Conservation (phyloP, 2,888 invertebrate species). For the Sipha maydis region DNA sequence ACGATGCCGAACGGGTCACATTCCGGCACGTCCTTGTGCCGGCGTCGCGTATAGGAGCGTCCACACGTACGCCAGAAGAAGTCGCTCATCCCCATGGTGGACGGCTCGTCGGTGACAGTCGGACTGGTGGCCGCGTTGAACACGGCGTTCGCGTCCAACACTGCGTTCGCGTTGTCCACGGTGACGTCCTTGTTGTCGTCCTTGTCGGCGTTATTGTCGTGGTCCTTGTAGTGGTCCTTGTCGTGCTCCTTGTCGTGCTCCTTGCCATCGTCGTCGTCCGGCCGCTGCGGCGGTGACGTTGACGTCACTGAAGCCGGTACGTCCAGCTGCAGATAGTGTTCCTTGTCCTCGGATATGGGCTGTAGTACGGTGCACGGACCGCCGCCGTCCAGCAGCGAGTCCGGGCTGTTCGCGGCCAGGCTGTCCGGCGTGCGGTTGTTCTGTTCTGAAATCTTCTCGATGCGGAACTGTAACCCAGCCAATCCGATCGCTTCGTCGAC, state of each 20-base stretch:
- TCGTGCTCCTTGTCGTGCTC: neutral
- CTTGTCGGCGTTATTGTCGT: too few species aligned
- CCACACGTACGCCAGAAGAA: neutral
- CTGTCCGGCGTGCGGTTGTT: constrained; percentile 63
- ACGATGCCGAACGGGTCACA: constrained; percentile 34
- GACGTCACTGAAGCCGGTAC: constrained; percentile 63
- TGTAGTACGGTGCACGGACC: constrained; percentile 64
- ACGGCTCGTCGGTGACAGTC: constrained; percentile 63
- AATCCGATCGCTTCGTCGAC: constrained; percentile 74
- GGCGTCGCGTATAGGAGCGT: neutral
- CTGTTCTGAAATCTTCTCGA: constrained; percentile 71
- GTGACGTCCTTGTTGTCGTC: too few species aligned
- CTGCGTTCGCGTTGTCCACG: too few species aligned
- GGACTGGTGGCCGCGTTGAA: constrained; percentile 60
- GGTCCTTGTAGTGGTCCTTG: too few species aligned
- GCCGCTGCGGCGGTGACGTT: constrained; percentile 55
- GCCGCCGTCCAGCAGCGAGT: constrained; percentile 65
- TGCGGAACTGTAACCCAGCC: constrained; percentile 74
- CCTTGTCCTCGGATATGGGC: constrained; percentile 67
- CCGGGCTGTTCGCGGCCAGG: constrained; percentile 61
- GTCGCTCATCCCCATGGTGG: neutral
- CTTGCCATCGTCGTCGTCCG: constrained; percentile 46
- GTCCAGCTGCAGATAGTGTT: constrained; percentile 66
- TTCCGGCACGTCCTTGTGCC: neutral
- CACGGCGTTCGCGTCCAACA: too few species aligned